Base-by-base conservation (phyloP, 1,140 invertebrate genomes). In the Bombus turneri region DNA sequence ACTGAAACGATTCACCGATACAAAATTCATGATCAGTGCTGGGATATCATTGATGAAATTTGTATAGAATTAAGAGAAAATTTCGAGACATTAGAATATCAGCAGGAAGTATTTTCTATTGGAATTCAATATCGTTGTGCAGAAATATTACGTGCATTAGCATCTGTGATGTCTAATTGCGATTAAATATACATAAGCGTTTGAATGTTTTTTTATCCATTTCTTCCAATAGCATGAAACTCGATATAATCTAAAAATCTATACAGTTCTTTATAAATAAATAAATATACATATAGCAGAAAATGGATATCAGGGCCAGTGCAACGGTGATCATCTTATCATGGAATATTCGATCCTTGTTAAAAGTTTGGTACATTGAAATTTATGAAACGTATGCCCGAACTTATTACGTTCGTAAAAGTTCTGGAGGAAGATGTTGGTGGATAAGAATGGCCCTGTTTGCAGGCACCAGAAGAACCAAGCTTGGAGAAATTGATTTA, bases 301-400 rank as follows among this genome's bases (percentile, higher is more conserved):
- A 71, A 25, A 71, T 13, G 37, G n/a, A 3, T 74, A 74, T 47
- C 41, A 47, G n/a, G 18, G 9, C 31, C 72, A 31, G 5, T 31
- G 41, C 72, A 31, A 13, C 15, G 18, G 8, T 47, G 39, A 73
- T 73, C 37, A 41, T 73, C 37, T 28, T n/a, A 53, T 53, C 62
- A 53, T 71, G 64, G 78, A 53, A 69, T 39, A 28, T 73, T 81
- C 47, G 47, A n/a, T n/a, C 18, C 47, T 81, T 81, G 66, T 81
- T 81, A 81, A 73, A 81, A 81, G 28, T 81, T 81, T 2, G 28
- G 6, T 53, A 37, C 39, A 57, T 72, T 59, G 68, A 37, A 12
- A 72, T 81, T 81, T 59, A 43, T 68, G 47, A 39, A 72, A 81
- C 66, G 66, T 28, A 57, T 71, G 43, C 68, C 10, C 3, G 5